Conservation (phyloP, 2,888 invertebrate genomes). For the Platerodrilus igneus region DNA sequence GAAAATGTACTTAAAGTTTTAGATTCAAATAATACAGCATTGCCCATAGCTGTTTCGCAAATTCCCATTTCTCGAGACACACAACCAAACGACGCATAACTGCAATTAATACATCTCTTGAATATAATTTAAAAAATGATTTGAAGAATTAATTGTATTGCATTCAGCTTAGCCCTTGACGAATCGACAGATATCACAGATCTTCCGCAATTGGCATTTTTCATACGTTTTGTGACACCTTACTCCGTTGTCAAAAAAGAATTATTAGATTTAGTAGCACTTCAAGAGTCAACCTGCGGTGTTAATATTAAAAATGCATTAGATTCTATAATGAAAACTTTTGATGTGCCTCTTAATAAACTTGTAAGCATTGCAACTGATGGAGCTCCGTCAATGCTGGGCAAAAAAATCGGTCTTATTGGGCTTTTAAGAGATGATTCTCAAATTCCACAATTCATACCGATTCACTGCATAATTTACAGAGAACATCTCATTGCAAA, state of each 20-base stretch:
- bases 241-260: slow-evolving; percentile 20
- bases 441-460: slow-evolving; percentile 17
- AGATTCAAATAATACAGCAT: slow-evolving; percentile 22
- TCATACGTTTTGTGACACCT: slow-evolving; percentile 21
- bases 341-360: slow-evolving; percentile 22
- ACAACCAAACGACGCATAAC: slow-evolving; percentile 22
- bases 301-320: slow-evolving; percentile 22
- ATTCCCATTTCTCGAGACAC: too few relatives aligned
- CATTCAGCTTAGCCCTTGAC: slow-evolving; percentile 23
- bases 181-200: slow-evolving; percentile 23
- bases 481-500: slow-evolving; percentile 19
- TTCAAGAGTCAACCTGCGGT: slow-evolving; percentile 19
- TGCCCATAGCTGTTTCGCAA: slow-evolving; percentile 21
- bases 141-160: slow-evolving; percentile 22
- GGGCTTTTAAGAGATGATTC: slow-evolving; percentile 16
- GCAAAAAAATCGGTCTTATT: slow-evolving; percentile 21
- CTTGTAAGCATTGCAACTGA: too few relatives aligned
- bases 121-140: slow-evolving; percentile 23
- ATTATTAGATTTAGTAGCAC: slow-evolving; percentile 21
- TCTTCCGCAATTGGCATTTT: slow-evolving; percentile 24
- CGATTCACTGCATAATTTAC: slow-evolving; percentile 16
- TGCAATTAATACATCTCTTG: slow-evolving; percentile 24
- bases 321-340: slow-evolving; percentile 22
- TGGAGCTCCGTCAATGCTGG: slow-evolving; percentile 21
- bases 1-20: too few relatives aligned